Conservation (phyloP, 92 coral and sea anemone genomes). For the Phymanthus crucifer region DNA sequence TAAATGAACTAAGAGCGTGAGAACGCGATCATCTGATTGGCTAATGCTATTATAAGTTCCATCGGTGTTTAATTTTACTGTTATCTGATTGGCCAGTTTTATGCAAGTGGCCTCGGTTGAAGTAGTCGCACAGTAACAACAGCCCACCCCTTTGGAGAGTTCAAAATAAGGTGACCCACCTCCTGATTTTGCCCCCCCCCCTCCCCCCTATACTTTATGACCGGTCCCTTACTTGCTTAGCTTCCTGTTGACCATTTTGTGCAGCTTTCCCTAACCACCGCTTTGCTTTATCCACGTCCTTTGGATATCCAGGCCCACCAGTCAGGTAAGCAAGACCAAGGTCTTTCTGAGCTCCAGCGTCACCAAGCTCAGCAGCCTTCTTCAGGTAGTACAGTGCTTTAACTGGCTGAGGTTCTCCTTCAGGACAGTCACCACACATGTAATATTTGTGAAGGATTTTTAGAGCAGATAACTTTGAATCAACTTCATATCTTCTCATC, state of each 20-base stretch:
- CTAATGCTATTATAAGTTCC: too few relatives aligned
- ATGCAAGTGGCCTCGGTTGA: too few relatives aligned
- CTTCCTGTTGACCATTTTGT: conserved; percentile 24
- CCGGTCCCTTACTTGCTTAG: conserved; percentile 21
- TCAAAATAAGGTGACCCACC: too few relatives aligned
- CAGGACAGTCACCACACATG: conserved; percentile 60
- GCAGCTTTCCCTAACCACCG: conserved; percentile 63
- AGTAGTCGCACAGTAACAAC: too few relatives aligned
- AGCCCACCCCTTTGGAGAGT: too few relatives aligned
- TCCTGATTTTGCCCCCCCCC: too few relatives aligned
- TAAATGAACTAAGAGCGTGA: too few relatives aligned
- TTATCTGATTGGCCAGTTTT: too few relatives aligned
- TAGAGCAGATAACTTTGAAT: conserved; percentile 23
- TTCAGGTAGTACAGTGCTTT: conserved; percentile 62
- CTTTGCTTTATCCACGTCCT: conserved; percentile 42
- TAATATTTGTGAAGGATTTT: conserved; percentile 41
- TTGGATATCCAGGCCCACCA: conserved; percentile 43
- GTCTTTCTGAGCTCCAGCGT: conserved; percentile 44
- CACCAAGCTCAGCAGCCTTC: conserved; percentile 57
- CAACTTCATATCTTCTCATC: background rate
- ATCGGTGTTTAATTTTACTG: too few relatives aligned
- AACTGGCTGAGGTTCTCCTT: conserved; percentile 60
- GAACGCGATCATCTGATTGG: too few relatives aligned
- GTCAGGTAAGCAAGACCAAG: conserved; percentile 43
- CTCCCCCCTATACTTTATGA: too few relatives aligned